Evolutionary conservation across 2,113 vertebrate genomes (phyloP).

Genomic region (Corynorhinus townsendii): DNA sequence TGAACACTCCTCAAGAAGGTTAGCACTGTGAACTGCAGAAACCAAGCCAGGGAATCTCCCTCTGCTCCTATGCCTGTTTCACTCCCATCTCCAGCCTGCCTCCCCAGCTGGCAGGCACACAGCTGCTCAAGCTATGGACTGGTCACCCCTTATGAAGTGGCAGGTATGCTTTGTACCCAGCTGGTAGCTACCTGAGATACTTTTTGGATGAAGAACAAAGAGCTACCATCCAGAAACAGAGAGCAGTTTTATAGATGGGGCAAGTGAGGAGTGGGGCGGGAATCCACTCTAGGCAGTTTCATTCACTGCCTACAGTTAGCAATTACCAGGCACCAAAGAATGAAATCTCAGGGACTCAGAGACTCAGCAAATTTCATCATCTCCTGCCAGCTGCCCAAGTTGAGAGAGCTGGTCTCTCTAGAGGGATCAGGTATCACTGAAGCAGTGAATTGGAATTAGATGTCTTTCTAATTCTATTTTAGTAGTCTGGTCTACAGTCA

Average conservation of each 20-base stretch:
- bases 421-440: background rate
- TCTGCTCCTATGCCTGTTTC: too few relatives aligned
- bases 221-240: too few relatives aligned
- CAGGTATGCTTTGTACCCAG: too few relatives aligned
- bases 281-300: too few relatives aligned
- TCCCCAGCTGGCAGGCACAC: background rate
- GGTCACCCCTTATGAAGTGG: background rate
- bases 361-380: background rate
- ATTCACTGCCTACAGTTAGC: background rate
- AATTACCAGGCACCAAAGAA: background rate
- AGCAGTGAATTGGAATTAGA: background rate
- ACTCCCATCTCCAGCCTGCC: background rate
- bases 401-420: background rate
- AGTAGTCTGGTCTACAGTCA: background rate
- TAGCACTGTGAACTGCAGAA: background rate
- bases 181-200: too few relatives aligned
- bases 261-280: too few relatives aligned
- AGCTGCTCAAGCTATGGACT: background rate
- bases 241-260: too few relatives aligned
- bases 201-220: too few relatives aligned
- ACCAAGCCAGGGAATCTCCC: background rate
- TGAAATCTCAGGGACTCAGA: background rate
- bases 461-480: too few relatives aligned
- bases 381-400: background rate
- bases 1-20: background rate